Conservation (phyloP, 2,113 vertebrate species). For the Elanoides forficatus region DNA sequence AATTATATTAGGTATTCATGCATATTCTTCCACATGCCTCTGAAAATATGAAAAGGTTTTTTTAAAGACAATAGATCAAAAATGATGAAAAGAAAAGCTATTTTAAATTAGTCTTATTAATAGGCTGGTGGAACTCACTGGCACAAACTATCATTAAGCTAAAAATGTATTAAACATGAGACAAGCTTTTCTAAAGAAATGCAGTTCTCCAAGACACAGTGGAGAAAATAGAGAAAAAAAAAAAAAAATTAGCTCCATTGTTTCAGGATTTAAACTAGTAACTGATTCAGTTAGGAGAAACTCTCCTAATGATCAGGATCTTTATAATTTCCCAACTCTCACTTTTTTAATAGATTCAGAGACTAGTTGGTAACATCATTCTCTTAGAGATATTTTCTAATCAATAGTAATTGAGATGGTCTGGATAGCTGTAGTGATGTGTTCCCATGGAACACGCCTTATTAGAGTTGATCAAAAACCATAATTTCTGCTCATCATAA, state of each 20-base stretch:
- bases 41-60: not conserved
- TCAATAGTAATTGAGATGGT: not conserved
- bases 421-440: not conserved
- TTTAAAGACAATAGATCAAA: not conserved
- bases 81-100: not conserved
- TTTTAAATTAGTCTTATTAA: conserved; percentile 7
- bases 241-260: not conserved
- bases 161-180: not conserved
- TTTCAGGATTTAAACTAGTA: not conserved
- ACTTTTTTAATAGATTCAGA: not conserved
- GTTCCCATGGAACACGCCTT: not conserved
- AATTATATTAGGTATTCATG: not conserved
- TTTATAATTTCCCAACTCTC: not conserved
- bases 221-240: not conserved
- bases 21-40: not conserved
- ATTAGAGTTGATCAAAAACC: not conserved
- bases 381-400: not conserved
- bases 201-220: not conserved
- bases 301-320: not conserved
- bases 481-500: not conserved
- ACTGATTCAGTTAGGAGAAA: not conserved
- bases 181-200: not conserved
- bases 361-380: not conserved
- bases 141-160: not conserved
- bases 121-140: not conserved